phyloP scores from a whole-genome alignment of 2,888 invertebrate species.

The Zhengitettix transpicula region DNA sequence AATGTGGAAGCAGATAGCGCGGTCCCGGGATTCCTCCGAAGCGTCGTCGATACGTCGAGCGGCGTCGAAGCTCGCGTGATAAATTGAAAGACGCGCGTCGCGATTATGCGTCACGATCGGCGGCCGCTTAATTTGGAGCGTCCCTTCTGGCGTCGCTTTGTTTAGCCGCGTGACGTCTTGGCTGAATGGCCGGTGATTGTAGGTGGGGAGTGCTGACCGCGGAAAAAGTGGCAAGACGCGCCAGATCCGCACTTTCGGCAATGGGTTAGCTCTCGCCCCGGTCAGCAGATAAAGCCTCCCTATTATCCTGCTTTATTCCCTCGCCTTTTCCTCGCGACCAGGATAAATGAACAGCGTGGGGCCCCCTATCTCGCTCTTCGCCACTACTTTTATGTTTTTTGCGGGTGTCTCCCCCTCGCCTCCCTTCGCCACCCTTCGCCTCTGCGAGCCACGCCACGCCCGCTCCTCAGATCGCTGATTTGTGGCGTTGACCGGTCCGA shows the following conservation, averaged over 20 bases:
- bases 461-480: slow-evolving; percentile 2
- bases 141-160: neutral
- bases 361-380: slow-evolving; percentile 3
- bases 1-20: neutral
- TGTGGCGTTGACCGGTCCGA: neutral
- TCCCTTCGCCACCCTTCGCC: neutral
- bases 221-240: slow-evolving; percentile 2
- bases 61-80: neutral
- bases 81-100: neutral
- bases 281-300: slow-evolving; percentile 11
- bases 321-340: slow-evolving; percentile 5
- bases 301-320: slow-evolving; percentile 10
- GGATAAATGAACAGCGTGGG: slow-evolving; percentile 12
- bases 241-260: slow-evolving; percentile 12
- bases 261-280: slow-evolving; percentile 11
- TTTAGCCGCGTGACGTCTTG: neutral
- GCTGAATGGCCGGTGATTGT: neutral
- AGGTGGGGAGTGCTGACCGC: neutral
- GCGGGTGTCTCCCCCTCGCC: neutral
- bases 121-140: neutral
- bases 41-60: neutral
- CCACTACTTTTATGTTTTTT: neutral
- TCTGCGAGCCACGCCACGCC: neutral
- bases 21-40: neutral
- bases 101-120: neutral